phyloP scores from a whole-genome alignment of 2,888 invertebrate genomes.

The Prionchulus punctatus region DNA sequence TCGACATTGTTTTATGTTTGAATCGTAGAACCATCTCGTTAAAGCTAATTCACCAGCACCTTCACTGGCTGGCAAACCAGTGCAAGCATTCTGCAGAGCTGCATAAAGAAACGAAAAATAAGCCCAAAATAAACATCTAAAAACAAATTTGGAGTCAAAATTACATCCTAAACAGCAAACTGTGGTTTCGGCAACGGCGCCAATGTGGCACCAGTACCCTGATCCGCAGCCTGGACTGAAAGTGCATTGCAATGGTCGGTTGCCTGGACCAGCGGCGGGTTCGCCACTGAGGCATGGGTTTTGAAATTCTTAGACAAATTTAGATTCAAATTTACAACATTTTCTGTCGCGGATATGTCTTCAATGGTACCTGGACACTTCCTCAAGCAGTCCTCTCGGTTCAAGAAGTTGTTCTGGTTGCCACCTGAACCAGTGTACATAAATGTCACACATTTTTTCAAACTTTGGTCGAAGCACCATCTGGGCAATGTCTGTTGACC shows the following conservation, averaged over 20 bases:
- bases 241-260: slow-evolving; percentile 6
- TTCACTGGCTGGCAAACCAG: slow-evolving; percentile 14
- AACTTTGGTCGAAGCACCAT: slow-evolving; percentile 16
- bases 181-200: slow-evolving; percentile 13
- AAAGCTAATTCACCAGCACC: slow-evolving; percentile 23
- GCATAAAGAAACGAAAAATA: no score
- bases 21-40: slow-evolving; percentile 20
- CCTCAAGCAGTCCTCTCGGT: slow-evolving; percentile 17
- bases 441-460: slow-evolving; percentile 16
- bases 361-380: slow-evolving; percentile 18
- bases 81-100: no score
- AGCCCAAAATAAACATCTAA: no score
- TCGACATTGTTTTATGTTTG: slow-evolving; percentile 17
- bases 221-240: background rate
- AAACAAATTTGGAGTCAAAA: no score
- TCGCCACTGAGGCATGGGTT: slow-evolving; percentile 13
- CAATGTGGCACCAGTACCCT: slow-evolving; percentile 15
- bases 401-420: slow-evolving; percentile 22
- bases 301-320: slow-evolving; percentile 11
- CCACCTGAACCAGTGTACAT: slow-evolving; percentile 18
- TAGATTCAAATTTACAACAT: background rate
- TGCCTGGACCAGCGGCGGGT: background rate
- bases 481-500: slow-evolving; percentile 13
- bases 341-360: no score
- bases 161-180: slow-evolving; percentile 16